A percentile compares a stretch with the other conserved stretches of the same genome.
Evolutionary conservation across 2,888 invertebrate species (phyloP).

Genomic region (Omphaloscelis lunosa): DNA sequence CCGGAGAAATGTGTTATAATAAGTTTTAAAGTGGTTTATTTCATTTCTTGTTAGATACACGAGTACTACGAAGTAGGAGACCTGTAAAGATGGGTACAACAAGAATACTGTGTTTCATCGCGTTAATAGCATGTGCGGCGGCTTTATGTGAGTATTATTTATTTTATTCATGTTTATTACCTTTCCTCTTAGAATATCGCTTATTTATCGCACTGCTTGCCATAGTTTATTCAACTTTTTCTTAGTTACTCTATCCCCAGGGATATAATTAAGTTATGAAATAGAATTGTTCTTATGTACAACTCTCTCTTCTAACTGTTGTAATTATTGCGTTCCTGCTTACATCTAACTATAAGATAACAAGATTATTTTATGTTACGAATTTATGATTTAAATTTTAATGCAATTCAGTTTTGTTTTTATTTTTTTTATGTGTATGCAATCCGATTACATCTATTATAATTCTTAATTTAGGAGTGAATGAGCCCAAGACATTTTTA

Average conservation of each 20-base stretch:
- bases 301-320: conserved; percentile 25
- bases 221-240: conserved; percentile 75
- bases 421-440: neutral
- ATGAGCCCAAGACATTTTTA: neutral
- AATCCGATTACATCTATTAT: neutral
- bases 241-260: conserved; percentile 22
- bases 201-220: conserved; percentile 52
- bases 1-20: conserved; percentile 83
- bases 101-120: conserved; percentile 83
- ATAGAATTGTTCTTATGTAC: conserved; percentile 29
- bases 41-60: conserved; percentile 87
- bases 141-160: conserved; percentile 85
- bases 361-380: neutral
- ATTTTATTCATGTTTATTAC: conserved; percentile 50
- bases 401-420: neutral
- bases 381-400: too few relatives aligned
- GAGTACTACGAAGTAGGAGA: conserved; percentile 82
- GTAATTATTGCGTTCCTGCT: conserved; percentile 15
- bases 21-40: conserved; percentile 81
- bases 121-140: conserved; percentile 82
- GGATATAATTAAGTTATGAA: conserved; percentile 28
- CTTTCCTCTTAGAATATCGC: conserved; percentile 29
- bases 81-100: conserved; percentile 84
- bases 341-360: neutral
- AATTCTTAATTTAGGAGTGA: too few relatives aligned